Percentiles rank a stretch among this genome's conserved stretches.
These are phyloP conservation scores for Anthopleura xanthogrammica DNA, from an alignment of 92 coral and sea anemone genomes.

Conservation along the genomic window DNA sequence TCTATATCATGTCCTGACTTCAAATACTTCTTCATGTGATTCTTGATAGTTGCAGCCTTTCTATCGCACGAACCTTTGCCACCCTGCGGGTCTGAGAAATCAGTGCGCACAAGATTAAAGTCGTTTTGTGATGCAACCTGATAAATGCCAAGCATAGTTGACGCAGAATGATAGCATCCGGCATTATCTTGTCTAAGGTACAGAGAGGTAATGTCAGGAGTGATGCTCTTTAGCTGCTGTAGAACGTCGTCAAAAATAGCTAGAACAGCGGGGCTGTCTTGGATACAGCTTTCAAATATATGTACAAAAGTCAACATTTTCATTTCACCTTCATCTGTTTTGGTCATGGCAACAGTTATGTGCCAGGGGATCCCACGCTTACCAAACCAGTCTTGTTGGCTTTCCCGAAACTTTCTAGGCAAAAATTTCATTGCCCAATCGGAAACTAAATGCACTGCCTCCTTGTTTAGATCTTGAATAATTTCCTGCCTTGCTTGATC, in stretches of 20 bases:
- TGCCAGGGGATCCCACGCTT: neutral
- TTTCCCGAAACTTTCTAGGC: neutral
- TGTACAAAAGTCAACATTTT: neutral
- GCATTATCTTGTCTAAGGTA: too few species aligned
- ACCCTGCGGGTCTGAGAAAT: too few species aligned
- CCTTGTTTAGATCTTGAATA: neutral
- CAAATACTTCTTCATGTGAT: too few species aligned
- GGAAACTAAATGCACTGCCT: neutral
- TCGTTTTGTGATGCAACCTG: too few species aligned
- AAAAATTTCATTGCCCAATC: neutral
- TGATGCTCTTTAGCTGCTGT: neutral
- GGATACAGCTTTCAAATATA: too few species aligned
- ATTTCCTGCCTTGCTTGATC: neutral
- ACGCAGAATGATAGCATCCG: too few species aligned
- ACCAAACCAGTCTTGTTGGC: neutral
- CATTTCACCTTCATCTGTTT: slow-evolving; percentile 1
- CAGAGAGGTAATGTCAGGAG: neutral
- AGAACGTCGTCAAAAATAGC: neutral
- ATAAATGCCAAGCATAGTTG: too few species aligned
- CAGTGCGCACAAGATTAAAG: too few species aligned
- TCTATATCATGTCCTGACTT: too few species aligned
- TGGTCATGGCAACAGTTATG: neutral
- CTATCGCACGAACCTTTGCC: too few species aligned
- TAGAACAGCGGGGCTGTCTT: too few species aligned
- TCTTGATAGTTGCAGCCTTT: too few species aligned